These are phyloP conservation scores for Drosophila basisetae DNA, from an alignment of 2,888 invertebrate species.

Conservation along the genomic window DNA sequence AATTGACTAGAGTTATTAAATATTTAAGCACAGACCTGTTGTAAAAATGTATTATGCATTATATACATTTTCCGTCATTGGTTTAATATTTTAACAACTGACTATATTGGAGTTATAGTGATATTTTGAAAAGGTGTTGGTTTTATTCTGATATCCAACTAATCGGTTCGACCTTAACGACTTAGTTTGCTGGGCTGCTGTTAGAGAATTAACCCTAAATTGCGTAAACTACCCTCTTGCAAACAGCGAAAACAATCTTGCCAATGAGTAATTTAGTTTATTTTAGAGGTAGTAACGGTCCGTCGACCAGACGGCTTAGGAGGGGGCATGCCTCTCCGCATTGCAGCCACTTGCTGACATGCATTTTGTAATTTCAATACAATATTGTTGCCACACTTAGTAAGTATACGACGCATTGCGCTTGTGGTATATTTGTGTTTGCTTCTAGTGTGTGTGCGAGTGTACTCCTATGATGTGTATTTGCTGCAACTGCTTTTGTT, in stretches of 20 bases:
- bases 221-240: background rate
- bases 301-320: slow-evolving; percentile 52
- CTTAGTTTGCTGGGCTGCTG: background rate
- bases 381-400: slow-evolving; percentile 60
- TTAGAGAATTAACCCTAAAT: background rate
- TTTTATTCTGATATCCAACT: background rate
- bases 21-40: background rate
- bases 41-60: no score
- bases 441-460: slow-evolving; percentile 15
- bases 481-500: slow-evolving; percentile 71
- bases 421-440: slow-evolving; percentile 55
- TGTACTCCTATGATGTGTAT: slow-evolving; percentile 22
- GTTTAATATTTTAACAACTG: background rate
- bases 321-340: background rate
- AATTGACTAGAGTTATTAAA: background rate
- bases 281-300: slow-evolving; percentile 28
- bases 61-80: no score
- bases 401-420: slow-evolving; percentile 69
- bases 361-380: slow-evolving; percentile 74
- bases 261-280: slow-evolving; percentile 26
- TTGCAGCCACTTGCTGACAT: slow-evolving; percentile 26
- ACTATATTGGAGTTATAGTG: background rate
- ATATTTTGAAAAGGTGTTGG: background rate
- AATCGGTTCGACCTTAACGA: background rate
- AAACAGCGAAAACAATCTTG: background rate